A percentile compares a stretch with the other conserved stretches of the same genome.
Conservation (phyloP, 2,888 invertebrate species). For the Uropetala carovei region DNA sequence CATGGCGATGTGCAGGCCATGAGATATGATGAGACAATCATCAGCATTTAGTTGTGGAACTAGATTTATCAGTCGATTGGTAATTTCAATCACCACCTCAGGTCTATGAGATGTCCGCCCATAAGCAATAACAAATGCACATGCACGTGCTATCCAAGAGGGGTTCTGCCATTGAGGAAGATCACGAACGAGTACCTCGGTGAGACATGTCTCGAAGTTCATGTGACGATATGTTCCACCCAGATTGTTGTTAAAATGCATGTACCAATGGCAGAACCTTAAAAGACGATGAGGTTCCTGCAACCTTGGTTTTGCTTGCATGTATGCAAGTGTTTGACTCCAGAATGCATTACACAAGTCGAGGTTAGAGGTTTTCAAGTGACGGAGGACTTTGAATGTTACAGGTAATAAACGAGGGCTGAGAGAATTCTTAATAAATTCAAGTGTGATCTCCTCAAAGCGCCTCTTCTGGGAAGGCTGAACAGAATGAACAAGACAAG, state of each 20-base stretch:
- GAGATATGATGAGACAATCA: constrained; percentile 75
- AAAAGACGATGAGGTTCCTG: constrained; percentile 72
- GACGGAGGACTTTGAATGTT: constrained; percentile 75
- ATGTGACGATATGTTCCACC: constrained; percentile 76
- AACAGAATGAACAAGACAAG: constrained; percentile 75
- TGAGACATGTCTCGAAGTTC: constrained; percentile 75
- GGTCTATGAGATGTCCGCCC: constrained; percentile 71
- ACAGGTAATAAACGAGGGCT: constrained; percentile 72
- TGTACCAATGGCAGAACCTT: constrained; percentile 76
- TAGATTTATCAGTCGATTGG: constrained; percentile 73
- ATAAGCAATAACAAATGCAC: constrained; percentile 76
- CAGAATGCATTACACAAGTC: constrained; percentile 76
- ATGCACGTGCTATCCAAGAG: constrained; percentile 73
- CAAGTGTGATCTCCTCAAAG: constrained; percentile 73
- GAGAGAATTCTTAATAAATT: constrained; percentile 69
- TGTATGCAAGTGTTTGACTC: constrained; percentile 73
- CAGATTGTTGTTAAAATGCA: constrained; percentile 77
- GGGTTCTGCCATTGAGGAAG: constrained; percentile 72
- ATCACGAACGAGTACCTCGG: constrained; percentile 72
- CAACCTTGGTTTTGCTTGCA: constrained; percentile 71
- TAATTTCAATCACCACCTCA: constrained; percentile 3
- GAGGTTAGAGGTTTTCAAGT: constrained; percentile 76
- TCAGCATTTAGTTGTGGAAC: constrained; percentile 73
- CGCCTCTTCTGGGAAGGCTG: constrained; percentile 74
- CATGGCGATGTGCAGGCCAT: constrained; percentile 74